Evolutionary conservation across 2,888 invertebrate species (phyloP), one percentile per base, ranked within the genome.

Genomic region (Ethmia dodecea): DNA sequence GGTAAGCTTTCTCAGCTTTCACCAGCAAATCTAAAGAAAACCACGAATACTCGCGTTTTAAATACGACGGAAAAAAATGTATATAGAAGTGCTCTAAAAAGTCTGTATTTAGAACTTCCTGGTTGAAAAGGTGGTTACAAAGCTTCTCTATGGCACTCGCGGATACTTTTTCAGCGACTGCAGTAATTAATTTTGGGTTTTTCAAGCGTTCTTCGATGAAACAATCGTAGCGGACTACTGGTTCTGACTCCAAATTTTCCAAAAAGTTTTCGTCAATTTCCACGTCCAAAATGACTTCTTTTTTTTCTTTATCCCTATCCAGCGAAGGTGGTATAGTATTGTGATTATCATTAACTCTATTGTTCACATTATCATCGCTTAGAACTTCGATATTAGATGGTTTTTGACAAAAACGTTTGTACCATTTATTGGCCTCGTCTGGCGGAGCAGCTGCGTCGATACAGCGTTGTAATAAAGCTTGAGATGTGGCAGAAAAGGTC

Each of bases 1-100:
- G 54, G 16, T 60, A 51, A 4, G 31, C 39, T 36, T 52, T 59
- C 9, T 47, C 46, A 0, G 53, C 60, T 54, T 59, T 63, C 0
- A 65, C 13, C 1, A 83, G 37, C 15, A 79, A 36, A 42, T 81
- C 71, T 5, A 70, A 44, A 1, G 60, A 59, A 9, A 52, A 31
- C 13, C 66, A 45, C 0, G 59, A 60, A 2, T 65, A 55, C 6
- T 72, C 55, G 0, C 51, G 47, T 47, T 63, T 71, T 0, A 80
- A 39, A 10, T 50, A 66, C 0, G 24, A 18, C 0, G 63, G 64
- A 1, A 76, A n/a, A 18, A 77, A 75, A 30, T 42, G 20, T 33
- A 40, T 35, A 33, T 44, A 63, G 38, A 63, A 68, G 10, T 25
- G 27, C 3, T 36, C 28, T 6, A 70, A 12, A 45, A 71, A 66